Percentiles rank a stretch among this genome's conserved stretches.
Conservation (phyloP, 2,888 invertebrate species). For the Polylopha cassiicola region DNA sequence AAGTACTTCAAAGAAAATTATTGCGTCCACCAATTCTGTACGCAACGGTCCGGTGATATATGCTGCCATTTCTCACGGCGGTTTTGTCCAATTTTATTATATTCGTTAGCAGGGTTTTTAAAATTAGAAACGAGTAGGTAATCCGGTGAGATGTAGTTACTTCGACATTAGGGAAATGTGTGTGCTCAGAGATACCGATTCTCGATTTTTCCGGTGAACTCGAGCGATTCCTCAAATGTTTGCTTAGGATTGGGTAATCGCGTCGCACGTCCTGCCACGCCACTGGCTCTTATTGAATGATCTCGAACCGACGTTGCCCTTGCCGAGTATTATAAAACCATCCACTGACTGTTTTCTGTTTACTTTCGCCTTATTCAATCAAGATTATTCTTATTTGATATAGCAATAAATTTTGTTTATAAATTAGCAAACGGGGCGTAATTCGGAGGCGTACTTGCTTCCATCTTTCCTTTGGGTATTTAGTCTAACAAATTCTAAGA, state of each 20-base stretch:
- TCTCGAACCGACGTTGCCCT: constrained; percentile 31
- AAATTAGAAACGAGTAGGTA: constrained; percentile 3
- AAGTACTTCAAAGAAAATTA: constrained; percentile 20
- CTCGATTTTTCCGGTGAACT: constrained; percentile 38
- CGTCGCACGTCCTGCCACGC: constrained; percentile 33
- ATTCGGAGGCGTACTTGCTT: too few relatives aligned
- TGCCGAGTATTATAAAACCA: constrained; percentile 20
- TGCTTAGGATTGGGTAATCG: constrained; percentile 48
- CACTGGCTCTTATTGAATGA: constrained; percentile 42
- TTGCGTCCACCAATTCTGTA: constrained; percentile 33
- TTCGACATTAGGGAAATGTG: constrained; percentile 1
- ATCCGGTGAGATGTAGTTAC: not conserved
- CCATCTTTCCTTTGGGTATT: too few relatives aligned
- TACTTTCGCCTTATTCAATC: constrained; percentile 22
- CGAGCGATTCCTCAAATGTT: constrained; percentile 53
- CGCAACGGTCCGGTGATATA: constrained; percentile 47
- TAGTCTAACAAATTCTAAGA: too few relatives aligned
- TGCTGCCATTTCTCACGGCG: constrained; percentile 45
- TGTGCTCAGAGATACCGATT: constrained; percentile 27
- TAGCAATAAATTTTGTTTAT: constrained; percentile 11
- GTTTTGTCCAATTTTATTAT: constrained; percentile 35
- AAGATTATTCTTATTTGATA: constrained; percentile 21
- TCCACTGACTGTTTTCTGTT: too few relatives aligned
- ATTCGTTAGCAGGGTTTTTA: constrained; percentile 22
- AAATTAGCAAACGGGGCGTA: too few relatives aligned